Base-by-base conservation (phyloP, 2,113 vertebrate species). In the Seriola aureovittata region DNA sequence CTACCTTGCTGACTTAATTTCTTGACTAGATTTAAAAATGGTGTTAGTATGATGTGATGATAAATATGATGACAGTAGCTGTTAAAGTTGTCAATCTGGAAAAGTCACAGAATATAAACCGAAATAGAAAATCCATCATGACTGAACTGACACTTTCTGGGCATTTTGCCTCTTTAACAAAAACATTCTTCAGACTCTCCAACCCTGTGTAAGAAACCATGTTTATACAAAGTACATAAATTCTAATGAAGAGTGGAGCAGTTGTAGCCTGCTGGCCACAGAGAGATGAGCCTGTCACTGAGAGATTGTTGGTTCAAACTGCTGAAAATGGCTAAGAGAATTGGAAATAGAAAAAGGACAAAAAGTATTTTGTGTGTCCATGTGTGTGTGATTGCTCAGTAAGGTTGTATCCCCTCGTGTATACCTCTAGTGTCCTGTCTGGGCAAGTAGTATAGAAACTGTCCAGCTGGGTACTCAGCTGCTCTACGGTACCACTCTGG, bases 401-500 rank as follows among this genome's bases (percentile, higher is more conserved):
- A 42, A 63, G 36, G 44, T 36, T 77, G 42, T 75, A 40, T 82
- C 72, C 60, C 9, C 40, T 42, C 2, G 40, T 42, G 40, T 58
- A 4, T 95, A 99, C 98, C 98, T 97, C 94, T 82, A 6, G 89
- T 94, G 0, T 97, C 97, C 60, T 95, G 94, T 19, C 88, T 95
- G 44, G 94, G 94, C 62, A 97, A 89, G 85, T 96, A 97, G 93
- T 97, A 99, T 72, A 98, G 90, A 93, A 99, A 99, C 90, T 96
- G 96, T 74, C 97, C 97, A 0, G 96, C 83, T 25, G 97, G 96
- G 80, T 96, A 94, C 84, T 99, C 97, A 0, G 96, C 96, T 0
- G 98, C 97, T 84, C 96, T 95, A 40, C 97, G 96, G 91, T 98
- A 99, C 98, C 98, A 99, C 82, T 98, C 91, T 0, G 98, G 98